Evolutionary conservation across 2,888 invertebrate genomes (phyloP).

Genomic region (Geotrupes spiniger): DNA sequence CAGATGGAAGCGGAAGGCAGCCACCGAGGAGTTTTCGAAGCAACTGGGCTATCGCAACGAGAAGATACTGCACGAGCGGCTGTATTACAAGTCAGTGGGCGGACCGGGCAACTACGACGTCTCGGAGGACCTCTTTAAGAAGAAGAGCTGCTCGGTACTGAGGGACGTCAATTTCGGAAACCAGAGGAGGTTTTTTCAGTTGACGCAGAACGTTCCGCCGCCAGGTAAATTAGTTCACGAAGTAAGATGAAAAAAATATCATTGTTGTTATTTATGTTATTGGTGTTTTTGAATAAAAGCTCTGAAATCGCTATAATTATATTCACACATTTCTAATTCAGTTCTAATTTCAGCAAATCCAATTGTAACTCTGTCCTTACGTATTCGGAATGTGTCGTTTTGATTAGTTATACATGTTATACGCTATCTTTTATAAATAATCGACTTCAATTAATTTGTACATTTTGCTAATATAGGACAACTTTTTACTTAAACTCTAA

Average conservation of each 20-base stretch:
- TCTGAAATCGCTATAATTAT: too few relatives aligned
- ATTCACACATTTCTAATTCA: too few relatives aligned
- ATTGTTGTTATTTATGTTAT: too few relatives aligned
- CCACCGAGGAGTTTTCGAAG: slow-evolving; percentile 34
- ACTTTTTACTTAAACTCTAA: too few relatives aligned
- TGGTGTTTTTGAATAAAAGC: too few relatives aligned
- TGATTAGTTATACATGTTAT: too few relatives aligned
- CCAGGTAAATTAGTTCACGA: slow-evolving; percentile 29
- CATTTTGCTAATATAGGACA: too few relatives aligned
- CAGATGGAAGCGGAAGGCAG: slow-evolving; percentile 35
- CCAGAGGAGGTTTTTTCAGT: slow-evolving; percentile 28
- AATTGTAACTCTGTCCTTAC: too few relatives aligned
- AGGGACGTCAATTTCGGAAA: slow-evolving; percentile 32
- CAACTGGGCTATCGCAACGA: slow-evolving; percentile 35
- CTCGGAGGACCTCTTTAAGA: slow-evolving; percentile 23
- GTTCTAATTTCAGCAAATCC: too few relatives aligned
- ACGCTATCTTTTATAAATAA: too few relatives aligned
- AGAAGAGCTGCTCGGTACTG: slow-evolving; percentile 21
- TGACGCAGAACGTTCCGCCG: slow-evolving; percentile 26
- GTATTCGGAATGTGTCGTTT: too few relatives aligned
- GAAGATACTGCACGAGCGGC: slow-evolving; percentile 26
- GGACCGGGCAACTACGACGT: slow-evolving; percentile 37
- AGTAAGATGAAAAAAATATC: neutral
- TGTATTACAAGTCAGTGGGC: slow-evolving; percentile 23
- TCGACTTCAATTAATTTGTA: too few relatives aligned